These are phyloP conservation scores for Otolemur garnettii DNA, from an alignment of 2,113 vertebrate genomes.

Conservation along the genomic window DNA sequence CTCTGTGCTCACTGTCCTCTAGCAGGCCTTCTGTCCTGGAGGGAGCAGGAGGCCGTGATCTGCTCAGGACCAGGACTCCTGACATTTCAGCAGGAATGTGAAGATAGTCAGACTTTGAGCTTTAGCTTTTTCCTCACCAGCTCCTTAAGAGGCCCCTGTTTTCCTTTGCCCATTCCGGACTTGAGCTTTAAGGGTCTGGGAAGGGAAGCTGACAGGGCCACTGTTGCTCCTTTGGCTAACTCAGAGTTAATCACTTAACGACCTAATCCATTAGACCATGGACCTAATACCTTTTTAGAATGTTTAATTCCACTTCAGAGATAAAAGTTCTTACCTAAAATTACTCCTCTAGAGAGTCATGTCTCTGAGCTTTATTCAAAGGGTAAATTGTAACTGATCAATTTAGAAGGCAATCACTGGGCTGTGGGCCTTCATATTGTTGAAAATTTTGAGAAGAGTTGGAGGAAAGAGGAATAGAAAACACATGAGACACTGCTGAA, in stretches of 20 bases:
- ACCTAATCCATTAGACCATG: neutral
- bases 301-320: conserved; percentile 11
- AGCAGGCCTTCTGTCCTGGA: neutral
- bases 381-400: neutral
- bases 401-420: neutral
- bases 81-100: neutral
- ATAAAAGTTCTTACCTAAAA: conserved; percentile 6
- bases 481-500: neutral
- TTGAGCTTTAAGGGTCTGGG: neutral
- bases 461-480: neutral
- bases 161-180: neutral
- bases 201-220: neutral
- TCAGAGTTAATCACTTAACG: neutral
- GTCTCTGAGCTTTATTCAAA: conserved; percentile 14
- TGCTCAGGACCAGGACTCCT: neutral
- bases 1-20: neutral
- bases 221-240: neutral
- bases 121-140: neutral
- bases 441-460: neutral
- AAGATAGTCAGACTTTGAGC: neutral
- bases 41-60: neutral
- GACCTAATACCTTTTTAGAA: neutral
- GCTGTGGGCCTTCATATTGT: neutral
- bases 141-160: neutral
- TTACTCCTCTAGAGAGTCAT: neutral